Evolutionary conservation across 2,797 vertebrate species (phyloP), one percentile per base, ranked within the genome.

Genomic region (Ficedula albicollis): DNA sequence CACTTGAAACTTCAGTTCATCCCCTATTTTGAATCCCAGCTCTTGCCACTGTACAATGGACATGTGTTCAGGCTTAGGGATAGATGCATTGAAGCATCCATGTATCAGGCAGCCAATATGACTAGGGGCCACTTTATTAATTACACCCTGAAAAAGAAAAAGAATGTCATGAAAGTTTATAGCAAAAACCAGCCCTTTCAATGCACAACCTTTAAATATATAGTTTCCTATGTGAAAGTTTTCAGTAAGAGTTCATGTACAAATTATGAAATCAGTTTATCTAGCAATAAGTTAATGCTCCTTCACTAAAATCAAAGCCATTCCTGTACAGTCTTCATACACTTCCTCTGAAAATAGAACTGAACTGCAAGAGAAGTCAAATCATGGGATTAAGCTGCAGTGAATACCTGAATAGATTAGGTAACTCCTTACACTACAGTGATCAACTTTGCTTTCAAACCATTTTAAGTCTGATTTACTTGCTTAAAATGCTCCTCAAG

Each of bases 71-170:
- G 99, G 99, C 90, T 98, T 99, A 56, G 98, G 98, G 67, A 99
- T 98, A 74, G 99, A 99, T 74, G 99, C 99, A 72, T 99, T 99
- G 93, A 99, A 99, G 92, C 99, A 99, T 39, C 98, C 98, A 14
- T 99, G 99, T 62, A 99, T 99, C 76, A 99, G 97, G 93, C 99
- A 99, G 80, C 99, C 99, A 59, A 99, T 98, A 9, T 99, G 99
- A 94, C 98, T 98, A 18, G 98, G 96, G 6, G 98, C 99, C 8
- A 99, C 97, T 98, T 99, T 99, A 95, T 99, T 99, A 72, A 99
- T 98, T 39, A 97, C 96, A 39, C 99, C 99, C 99, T 99, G 93
- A 30, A 91, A 91, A 69, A 81, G 9, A 41, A 87, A 94, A 83
- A 84, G 2, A 90, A 16, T 3, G 26, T 51, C 7, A 43, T 7